Percentiles rank a stretch among this genome's conserved stretches.
Evolutionary conservation across 2,113 vertebrate genomes (phyloP).

Genomic region (Campylomormyrus numenius): DNA sequence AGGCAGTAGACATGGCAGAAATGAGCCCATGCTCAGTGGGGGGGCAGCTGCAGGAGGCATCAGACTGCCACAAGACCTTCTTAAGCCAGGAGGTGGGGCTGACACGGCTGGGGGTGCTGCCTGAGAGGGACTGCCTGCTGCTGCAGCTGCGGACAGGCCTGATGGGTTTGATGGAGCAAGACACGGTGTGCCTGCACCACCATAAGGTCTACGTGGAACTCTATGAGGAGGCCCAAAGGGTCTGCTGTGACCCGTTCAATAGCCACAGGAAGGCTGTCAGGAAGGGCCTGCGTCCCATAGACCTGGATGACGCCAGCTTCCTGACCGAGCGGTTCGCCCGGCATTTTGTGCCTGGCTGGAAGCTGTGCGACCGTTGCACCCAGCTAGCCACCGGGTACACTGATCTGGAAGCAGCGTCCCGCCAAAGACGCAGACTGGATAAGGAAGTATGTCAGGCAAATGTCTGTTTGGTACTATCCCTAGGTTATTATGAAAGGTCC

Average conservation of each 20-base stretch:
- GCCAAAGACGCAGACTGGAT: conserved; percentile 58
- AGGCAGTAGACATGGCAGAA: conserved; percentile 18
- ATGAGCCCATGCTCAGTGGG: conserved; percentile 69
- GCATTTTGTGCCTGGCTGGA: conserved; percentile 70
- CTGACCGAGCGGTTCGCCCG: conserved; percentile 66
- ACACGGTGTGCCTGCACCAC: conserved; percentile 68
- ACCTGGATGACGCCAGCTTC: conserved; percentile 61
- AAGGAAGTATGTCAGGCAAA: conserved; percentile 53
- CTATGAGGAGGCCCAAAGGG: conserved; percentile 66
- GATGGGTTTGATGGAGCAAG: conserved; percentile 55
- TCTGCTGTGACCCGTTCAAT: conserved; percentile 68
- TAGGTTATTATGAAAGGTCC: neutral
- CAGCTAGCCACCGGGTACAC: conserved; percentile 65
- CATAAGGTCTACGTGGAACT: conserved; percentile 66
- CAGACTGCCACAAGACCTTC: conserved; percentile 63
- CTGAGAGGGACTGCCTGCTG: conserved; percentile 59
- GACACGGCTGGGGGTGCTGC: conserved; percentile 59
- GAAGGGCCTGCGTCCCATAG: conserved; percentile 62
- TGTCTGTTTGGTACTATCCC: neutral
- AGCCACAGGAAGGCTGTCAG: conserved; percentile 64
- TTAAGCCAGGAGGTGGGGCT: conserved; percentile 63
- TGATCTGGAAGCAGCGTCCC: conserved; percentile 61
- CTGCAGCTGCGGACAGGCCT: conserved; percentile 66
- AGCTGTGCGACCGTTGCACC: conserved; percentile 66
- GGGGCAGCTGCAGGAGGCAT: conserved; percentile 59